phyloP scores from a whole-genome alignment of 2,888 invertebrate genomes.

The Biston stratarius region DNA sequence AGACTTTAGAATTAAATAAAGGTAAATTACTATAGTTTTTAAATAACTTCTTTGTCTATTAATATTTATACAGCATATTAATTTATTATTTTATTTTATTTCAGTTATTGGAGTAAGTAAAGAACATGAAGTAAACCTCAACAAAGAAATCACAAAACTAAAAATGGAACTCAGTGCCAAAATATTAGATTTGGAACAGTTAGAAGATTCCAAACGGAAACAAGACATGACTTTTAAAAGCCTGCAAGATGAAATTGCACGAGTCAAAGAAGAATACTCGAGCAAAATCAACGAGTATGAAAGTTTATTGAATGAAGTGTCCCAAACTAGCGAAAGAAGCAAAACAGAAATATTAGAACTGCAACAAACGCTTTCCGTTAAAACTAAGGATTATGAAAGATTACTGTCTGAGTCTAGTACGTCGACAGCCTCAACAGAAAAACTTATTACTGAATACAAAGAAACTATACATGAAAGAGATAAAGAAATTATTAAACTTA shows the following conservation, averaged over 20 bases:
- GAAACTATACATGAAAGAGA: constrained; percentile 84
- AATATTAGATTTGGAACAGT: constrained; percentile 83
- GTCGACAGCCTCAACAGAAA: constrained; percentile 70
- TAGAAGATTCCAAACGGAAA: constrained; percentile 75
- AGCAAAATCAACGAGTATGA: constrained; percentile 82
- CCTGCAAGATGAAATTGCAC: constrained; percentile 73
- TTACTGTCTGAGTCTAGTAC: constrained; percentile 73
- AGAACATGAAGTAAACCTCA: constrained; percentile 81
- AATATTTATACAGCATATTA: background rate
- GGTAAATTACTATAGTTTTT: constrained; percentile 59
- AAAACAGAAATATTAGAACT: constrained; percentile 75
- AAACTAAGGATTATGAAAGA: constrained; percentile 75
- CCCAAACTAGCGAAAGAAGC: constrained; percentile 75
- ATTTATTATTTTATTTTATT: constrained; percentile 45
- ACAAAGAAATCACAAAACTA: constrained; percentile 83
- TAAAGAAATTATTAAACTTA: constrained; percentile 82
- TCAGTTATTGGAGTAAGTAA: constrained; percentile 77
- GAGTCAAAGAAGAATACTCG: constrained; percentile 71
- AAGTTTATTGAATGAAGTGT: constrained; percentile 72
- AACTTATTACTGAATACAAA: constrained; percentile 78
- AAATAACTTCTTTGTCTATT: too few species aligned
- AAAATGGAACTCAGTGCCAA: constrained; percentile 86
- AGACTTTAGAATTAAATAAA: constrained; percentile 82
- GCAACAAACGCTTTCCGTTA: constrained; percentile 70
- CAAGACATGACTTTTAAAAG: constrained; percentile 69